Base-by-base conservation (phyloP, 2,888 invertebrate genomes). In the Brachyopa scutellaris region DNA sequence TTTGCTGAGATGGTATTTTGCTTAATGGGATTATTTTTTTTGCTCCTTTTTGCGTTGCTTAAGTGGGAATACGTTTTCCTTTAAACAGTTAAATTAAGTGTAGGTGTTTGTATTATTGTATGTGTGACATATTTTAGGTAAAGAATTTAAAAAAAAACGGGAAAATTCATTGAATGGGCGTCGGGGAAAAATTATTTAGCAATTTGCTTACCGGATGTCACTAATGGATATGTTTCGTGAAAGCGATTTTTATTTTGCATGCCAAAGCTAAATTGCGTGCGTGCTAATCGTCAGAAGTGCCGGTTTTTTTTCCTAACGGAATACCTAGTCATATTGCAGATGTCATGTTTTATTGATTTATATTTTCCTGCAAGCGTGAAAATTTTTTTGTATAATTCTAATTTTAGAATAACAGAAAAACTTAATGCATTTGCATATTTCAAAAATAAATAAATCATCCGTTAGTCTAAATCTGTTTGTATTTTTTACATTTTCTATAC, bases 221-320 rank as follows among this genome's bases (percentile, higher is more conserved):
- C 69, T 69, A 69, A 69, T 69, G 69, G 57, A 47, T 29, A 7
- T 57, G 57, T 57, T 47, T 29, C 69, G 47, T 69, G 69, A 29
- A 38, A 7, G 26, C 8, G 19, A 9, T 33, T 33, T 23, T 23
- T 69, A 40, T 45, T 42, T 33, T 57, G 3, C 17, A 9, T 13
- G 3, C 13, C 17, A n/a, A 9, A 19, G 9, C 13, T 61, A 8
- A 21, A 21, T 47, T 19, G 36, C 47, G 69, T 55, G 69, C 29
- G 21, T 23, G 17, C 47, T 57, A 57, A 57, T 57, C 36, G 47
- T 8, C 47, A 42, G 31, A 67, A 55, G 42, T 53, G 62, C 47
- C 2, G 31, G 2, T 31, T 11, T 13, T 11, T 19, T 61, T 45
- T 36, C 1, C 9, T 31, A 13, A 1, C 31, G 7, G 40, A 23